These are phyloP conservation scores for Drosophila prosaltans DNA, from an alignment of 1,140 invertebrate species.

Conservation along the genomic window DNA sequence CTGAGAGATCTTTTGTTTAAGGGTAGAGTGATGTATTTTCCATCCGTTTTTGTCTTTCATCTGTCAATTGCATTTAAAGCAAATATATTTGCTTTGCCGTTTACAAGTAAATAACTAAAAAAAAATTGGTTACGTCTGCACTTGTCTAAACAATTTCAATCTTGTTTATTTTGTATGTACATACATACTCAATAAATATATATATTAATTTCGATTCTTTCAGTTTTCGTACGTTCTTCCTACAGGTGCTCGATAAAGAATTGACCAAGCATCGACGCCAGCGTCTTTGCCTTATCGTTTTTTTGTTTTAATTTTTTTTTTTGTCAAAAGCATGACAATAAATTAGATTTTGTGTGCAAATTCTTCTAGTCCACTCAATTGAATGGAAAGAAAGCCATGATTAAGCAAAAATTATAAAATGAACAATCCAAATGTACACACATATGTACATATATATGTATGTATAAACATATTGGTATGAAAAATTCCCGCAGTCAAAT, in stretches of 20 bases:
- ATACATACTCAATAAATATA: conserved; percentile 9
- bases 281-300: conserved; percentile 65
- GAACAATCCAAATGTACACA: neutral
- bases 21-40: conserved; percentile 62
- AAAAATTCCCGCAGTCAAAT: conserved; percentile 42
- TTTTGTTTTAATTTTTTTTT: conserved; percentile 1
- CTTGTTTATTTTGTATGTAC: conserved; percentile 1
- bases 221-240: conserved; percentile 33
- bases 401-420: conserved; percentile 51
- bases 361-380: conserved; percentile 59
- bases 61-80: conserved; percentile 73
- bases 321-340: conserved; percentile 71
- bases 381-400: conserved; percentile 44
- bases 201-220: conserved; percentile 13
- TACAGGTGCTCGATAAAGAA: conserved; percentile 73
- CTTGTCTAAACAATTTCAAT: conserved; percentile 72
- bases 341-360: conserved; percentile 76
- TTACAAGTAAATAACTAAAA: conserved; percentile 57
- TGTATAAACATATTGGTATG: neutral
- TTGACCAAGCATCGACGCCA: conserved; percentile 22
- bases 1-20: conserved; percentile 61
- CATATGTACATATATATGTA: neutral
- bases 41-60: conserved; percentile 50
- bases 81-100: conserved; percentile 46
- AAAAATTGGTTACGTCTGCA: conserved; percentile 74